phyloP scores from a whole-genome alignment of 2,888 invertebrate genomes.

The Clusia tigrina region DNA sequence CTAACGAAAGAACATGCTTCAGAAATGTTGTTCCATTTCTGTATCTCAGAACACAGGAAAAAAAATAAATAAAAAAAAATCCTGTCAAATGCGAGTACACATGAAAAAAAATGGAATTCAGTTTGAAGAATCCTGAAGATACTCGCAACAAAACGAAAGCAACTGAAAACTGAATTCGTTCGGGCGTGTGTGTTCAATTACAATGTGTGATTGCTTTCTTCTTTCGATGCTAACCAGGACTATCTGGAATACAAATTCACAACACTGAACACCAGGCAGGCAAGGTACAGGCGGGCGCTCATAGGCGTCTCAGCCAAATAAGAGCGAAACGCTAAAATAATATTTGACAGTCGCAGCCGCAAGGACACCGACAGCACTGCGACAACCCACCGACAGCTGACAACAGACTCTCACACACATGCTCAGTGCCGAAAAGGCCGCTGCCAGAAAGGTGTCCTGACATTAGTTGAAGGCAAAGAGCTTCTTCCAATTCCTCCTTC shows the following conservation, averaged over 20 bases:
- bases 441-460: too few relatives aligned
- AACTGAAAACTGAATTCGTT: conserved; percentile 52
- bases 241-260: conserved; percentile 4
- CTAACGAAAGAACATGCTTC: conserved; percentile 54
- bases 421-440: too few relatives aligned
- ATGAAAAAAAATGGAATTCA: conserved; percentile 48
- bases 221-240: conserved; percentile 21
- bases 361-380: too few relatives aligned
- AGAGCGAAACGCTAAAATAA: conserved; percentile 2
- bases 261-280: neutral
- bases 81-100: neutral
- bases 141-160: conserved; percentile 41
- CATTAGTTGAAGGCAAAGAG: too few relatives aligned
- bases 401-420: too few relatives aligned
- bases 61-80: conserved; percentile 19
- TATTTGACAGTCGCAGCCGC: conserved; percentile 5
- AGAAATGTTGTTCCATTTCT: conserved; percentile 58
- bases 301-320: neutral
- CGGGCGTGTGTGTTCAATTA: conserved; percentile 57
- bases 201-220: conserved; percentile 55
- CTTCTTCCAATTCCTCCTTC: too few relatives aligned
- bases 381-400: neutral
- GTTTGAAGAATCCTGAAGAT: conserved; percentile 38
- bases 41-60: conserved; percentile 41
- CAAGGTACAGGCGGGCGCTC: neutral